A percentile compares a stretch with the other conserved stretches of the same genome.
These are phyloP conservation scores for Calephelis nemesis DNA, from an alignment of 1,140 invertebrate species.

Conservation along the genomic window DNA sequence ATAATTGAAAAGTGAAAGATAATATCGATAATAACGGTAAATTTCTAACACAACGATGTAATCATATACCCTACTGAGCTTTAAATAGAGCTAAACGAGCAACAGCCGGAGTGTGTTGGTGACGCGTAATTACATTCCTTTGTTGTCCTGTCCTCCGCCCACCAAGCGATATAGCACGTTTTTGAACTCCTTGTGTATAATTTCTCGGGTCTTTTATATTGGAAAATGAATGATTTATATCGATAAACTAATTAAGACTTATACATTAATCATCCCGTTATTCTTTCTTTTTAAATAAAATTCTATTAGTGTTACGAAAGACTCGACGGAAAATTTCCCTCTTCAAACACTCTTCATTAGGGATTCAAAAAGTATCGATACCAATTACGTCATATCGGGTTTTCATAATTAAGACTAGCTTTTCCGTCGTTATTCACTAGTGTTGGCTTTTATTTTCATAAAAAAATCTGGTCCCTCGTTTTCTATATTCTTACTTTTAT, in stretches of 20 bases:
- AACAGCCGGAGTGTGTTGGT: constrained; percentile 44
- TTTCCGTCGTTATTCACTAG: too few relatives aligned
- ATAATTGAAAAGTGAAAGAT: neutral
- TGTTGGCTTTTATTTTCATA: too few relatives aligned
- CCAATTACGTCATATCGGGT: too few relatives aligned
- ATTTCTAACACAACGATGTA: constrained; percentile 1
- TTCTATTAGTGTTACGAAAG: neutral
- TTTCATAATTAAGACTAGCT: too few relatives aligned
- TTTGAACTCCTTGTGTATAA: constrained; percentile 11
- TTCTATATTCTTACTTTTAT: too few relatives aligned
- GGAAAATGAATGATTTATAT: constrained; percentile 10
- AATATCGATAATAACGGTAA: neutral
- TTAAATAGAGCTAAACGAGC: constrained; percentile 24
- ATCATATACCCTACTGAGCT: constrained; percentile 1
- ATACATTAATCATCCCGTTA: neutral
- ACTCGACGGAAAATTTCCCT: neutral
- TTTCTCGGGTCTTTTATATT: constrained; percentile 5
- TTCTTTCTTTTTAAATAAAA: neutral
- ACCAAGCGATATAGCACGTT: constrained; percentile 25
- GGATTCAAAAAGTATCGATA: neutral
- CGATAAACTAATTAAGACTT: constrained; percentile 13
- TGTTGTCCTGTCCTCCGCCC: constrained; percentile 34
- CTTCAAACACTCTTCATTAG: constrained; percentile 2
- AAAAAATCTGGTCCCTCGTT: too few relatives aligned
- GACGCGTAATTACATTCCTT: constrained; percentile 66